Base-by-base conservation (phyloP, 2,797 vertebrate species). In the Lagocephalus sceleratus region DNA sequence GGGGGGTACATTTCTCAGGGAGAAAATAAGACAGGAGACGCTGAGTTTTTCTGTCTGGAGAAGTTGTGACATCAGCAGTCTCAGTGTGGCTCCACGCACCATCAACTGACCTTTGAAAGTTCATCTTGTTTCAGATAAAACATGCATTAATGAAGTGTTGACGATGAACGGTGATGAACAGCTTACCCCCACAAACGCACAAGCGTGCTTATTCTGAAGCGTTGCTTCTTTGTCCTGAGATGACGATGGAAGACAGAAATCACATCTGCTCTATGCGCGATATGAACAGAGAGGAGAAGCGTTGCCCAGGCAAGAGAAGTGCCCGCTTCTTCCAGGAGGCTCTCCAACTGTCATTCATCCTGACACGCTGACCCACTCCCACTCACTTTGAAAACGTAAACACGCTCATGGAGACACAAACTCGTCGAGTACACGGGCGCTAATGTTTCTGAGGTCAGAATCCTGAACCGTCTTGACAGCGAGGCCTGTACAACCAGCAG, bases 201-300 rank as follows among this genome's bases (percentile, higher is more conserved):
- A 14, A 35, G 32, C 32, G 12, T 80, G 83, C 87, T 75, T 86
- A 84, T 81, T 85, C 65, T 56, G 65, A 66, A 14, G 41, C 47
- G 59, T 63, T 51, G 47, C 59, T 47, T 47, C 59, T 47, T 47
- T 69, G 72, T 73, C 66, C 54, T 68, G 56, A 68, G 65, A 63
- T 69, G 49, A 67, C 57, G 59, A 58, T 44, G 60, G 58, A 43
- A 47, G 47, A 51, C 79, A 68, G 12, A 39, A n/a, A 43, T 54
- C 32, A 47, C 29, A 54, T 78, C 54, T 66, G 58, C 55, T 56
- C 54, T 56, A 50, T 69, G 39, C 3, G 69, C 77, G 41, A 75
- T 71, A 69, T 72, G 66, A 65, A 65, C 35, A 57, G 50, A 60
- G 60, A 49, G 43, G 78, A 35, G 32, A 12, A 1, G 12, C 14